Base-by-base conservation (phyloP, 2,797 vertebrate genomes). In the Ptychadena robeensis region DNA sequence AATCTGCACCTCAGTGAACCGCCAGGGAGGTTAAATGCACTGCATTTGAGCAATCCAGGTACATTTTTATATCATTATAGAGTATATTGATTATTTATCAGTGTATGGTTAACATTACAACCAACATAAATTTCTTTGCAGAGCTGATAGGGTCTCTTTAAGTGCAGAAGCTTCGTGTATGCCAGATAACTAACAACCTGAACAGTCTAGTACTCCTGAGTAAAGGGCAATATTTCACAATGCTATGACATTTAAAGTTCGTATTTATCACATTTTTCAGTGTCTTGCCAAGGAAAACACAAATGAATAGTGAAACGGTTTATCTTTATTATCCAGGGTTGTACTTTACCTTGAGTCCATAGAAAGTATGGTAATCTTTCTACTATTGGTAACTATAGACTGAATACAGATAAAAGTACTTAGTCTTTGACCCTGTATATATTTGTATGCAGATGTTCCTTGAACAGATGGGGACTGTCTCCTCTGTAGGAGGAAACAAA, bases 351-450 rank as follows among this genome's bases (percentile, higher is more conserved):
- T 83, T 53, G 15, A 72, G 53, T 76, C 53, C 66, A 76, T 38
- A 57, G 9, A 12, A 48, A 82, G 15, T 32, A 73, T n/a, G 27
- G 3, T 63, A 79, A 83, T 66, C 38, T 53, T 59, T 37, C 32
- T 40, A 53, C 18, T 71, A 35, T 48, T 65, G n/a, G 28, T 32
- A 28, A 1, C 32, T 15, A 61, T 48, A 14, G 9, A 61, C 10
- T 11, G 12, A 27, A 30, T 0, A 11, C 67, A 35, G 65, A 81
- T 85, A 75, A 77, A 70, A 61, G 34, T 74, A 83, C 67, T 78
- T 86, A 88, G 48, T 74, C 89, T 88, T 90, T 88, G 88, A 87
- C 84, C 85, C 82, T 72, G 79, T 65, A 22, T 81, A 0, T 0
- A 48, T 86, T 82, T 86, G 4, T 65, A 25, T 65, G 61, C 30